Base-by-base conservation (phyloP, 2,888 invertebrate species). In the Leptinotarsa juncta region DNA sequence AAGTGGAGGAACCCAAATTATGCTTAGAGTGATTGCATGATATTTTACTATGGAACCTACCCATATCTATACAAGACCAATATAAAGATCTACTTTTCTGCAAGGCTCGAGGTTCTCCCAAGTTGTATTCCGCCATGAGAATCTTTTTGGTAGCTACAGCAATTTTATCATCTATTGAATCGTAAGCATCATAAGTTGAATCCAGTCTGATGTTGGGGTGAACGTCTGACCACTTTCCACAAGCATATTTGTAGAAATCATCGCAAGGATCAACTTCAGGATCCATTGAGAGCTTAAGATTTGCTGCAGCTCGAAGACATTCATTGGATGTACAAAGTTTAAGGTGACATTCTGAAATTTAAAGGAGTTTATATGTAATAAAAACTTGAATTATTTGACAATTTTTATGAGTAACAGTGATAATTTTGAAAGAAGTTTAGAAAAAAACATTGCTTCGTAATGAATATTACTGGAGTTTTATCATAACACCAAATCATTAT, bases 241-340 rank as follows among this genome's bases (percentile, higher is more conserved):
- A 96, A 0, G 91, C 86, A 81, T 92, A 95, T 90, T 92, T 89
- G 86, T 95, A 95, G 88, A 95, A 96, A 87, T 95, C 92, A 65
- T 94, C 91, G 83, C 95, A 96, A 67, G 95, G 95, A 85, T 95
- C 90, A 69, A 90, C 91, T 48, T 89, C 90, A 70, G 86, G 87
- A 85, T 95, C 93, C 92, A 96, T 94, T 16, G 94, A 92, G 65
- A 93, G 90, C 16, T 93, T 91, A 50, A 95, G 89, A 87, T 93
- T 94, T 26, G 94, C 92, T 14, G 95, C 94, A 78, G 92, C 90
- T 32, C 94, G 90, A 50, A 94, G 87, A 82, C 95, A 95, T 85
- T 93, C 92, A 72, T 90, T 91, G 32, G 90, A 91, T 73, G 90
- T 91, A 82, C 94, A 94, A 53, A 91, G 81, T 65, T 71, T 71